Conservation (phyloP, 1,140 invertebrate genomes). For the Magallana angulata region DNA sequence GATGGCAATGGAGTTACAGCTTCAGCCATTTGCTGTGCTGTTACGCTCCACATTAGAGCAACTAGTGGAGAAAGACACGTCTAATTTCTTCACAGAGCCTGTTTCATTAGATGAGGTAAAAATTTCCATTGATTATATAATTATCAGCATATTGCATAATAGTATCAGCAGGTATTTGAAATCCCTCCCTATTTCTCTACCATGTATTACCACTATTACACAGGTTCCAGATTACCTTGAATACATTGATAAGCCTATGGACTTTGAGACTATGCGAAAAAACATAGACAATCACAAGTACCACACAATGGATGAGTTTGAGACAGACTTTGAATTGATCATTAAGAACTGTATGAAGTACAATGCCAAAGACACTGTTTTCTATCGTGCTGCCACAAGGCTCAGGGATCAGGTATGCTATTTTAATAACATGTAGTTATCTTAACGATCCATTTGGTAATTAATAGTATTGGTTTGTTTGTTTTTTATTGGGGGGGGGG, state of each 20-base stretch:
- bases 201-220: no score
- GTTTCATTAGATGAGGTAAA: conserved; percentile 91
- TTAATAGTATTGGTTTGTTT: no score
- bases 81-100: conserved; percentile 94
- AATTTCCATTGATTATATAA: background rate
- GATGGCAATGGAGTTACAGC: conserved; percentile 85
- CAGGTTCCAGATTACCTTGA: conserved; percentile 94
- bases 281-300: conserved; percentile 90
- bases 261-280: conserved; percentile 93
- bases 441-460: no score
- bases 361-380: conserved; percentile 93
- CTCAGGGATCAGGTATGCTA: conserved; percentile 88
- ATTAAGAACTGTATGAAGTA: conserved; percentile 96
- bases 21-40: conserved; percentile 90
- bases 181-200: no score
- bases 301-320: conserved; percentile 88
- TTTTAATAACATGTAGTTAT: background rate
- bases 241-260: conserved; percentile 96
- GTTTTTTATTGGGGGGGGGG: no score
- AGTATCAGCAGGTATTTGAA: no score
- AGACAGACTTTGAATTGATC: conserved; percentile 95
- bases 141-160: no score
- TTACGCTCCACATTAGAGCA: conserved; percentile 86
- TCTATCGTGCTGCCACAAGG: conserved; percentile 90
- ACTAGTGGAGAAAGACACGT: conserved; percentile 89